Conservation (phyloP, 2,888 invertebrate species). For the Cyaniris semiargus region DNA sequence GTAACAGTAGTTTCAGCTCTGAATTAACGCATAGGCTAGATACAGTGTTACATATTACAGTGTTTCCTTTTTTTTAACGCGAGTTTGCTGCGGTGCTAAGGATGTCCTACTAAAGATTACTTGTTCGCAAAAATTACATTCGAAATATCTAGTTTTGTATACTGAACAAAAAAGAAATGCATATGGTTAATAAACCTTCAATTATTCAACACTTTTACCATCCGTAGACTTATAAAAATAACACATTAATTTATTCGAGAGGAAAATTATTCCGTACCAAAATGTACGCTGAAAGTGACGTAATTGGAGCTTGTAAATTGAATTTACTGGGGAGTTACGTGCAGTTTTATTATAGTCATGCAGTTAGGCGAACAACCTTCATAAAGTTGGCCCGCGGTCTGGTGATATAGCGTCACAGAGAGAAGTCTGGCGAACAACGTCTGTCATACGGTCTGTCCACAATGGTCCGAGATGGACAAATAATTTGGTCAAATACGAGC, state of each 20-base stretch:
- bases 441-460: not conserved
- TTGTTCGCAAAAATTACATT: no score
- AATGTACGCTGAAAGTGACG: not conserved
- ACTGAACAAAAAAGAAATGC: no score
- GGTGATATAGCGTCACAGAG: not conserved
- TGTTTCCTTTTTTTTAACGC: no score
- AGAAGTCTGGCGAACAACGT: not conserved
- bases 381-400: not conserved
- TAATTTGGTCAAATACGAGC: no score
- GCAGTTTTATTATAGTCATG: not conserved
- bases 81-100: no score
- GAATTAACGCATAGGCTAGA: no score
- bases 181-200: not conserved
- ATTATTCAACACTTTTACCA: not conserved
- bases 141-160: no score
- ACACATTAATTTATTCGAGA: not conserved
- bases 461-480: no score
- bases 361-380: not conserved
- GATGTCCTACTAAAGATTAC: no score
- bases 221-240: not conserved
- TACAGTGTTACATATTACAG: no score
- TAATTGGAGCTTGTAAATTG: constrained; percentile 6
- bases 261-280: not conserved
- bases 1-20: no score
- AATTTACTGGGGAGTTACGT: not conserved